Evolutionary conservation across 2,888 invertebrate species (phyloP).

Genomic region (Conomelus anceps): DNA sequence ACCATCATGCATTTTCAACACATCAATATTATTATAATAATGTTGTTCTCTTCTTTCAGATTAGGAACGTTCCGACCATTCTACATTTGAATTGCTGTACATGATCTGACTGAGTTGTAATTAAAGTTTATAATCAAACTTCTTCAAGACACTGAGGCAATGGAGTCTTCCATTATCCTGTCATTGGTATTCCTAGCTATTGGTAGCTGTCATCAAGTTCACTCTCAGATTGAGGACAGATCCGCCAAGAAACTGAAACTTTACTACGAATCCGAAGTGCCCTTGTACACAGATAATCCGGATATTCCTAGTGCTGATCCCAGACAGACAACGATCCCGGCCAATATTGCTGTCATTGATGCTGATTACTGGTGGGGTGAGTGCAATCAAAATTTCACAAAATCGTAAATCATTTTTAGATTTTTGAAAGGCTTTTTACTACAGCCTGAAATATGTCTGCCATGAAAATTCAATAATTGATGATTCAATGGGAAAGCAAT

Average conservation of each 20-base stretch:
- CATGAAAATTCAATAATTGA: too few species aligned
- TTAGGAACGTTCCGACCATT: too few species aligned
- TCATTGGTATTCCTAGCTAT: neutral
- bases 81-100: too few species aligned
- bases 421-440: too few species aligned
- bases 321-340: constrained; percentile 27
- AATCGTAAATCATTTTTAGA: too few species aligned
- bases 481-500: too few species aligned
- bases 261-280: neutral
- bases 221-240: neutral
- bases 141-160: neutral
- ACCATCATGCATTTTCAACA: too few species aligned
- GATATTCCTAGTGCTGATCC: neutral
- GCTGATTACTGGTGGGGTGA: constrained; percentile 34
- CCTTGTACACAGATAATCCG: neutral
- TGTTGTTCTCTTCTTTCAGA: too few species aligned
- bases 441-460: too few species aligned
- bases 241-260: neutral
- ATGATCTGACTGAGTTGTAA: neutral
- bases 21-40: too few species aligned
- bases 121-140: too few species aligned
- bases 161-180: neutral
- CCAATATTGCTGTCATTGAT: constrained; percentile 35
- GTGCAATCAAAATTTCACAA: too few species aligned
- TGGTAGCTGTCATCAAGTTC: neutral